Conservation (phyloP, 2,797 vertebrate genomes). For the Sebastiscus tertius region DNA sequence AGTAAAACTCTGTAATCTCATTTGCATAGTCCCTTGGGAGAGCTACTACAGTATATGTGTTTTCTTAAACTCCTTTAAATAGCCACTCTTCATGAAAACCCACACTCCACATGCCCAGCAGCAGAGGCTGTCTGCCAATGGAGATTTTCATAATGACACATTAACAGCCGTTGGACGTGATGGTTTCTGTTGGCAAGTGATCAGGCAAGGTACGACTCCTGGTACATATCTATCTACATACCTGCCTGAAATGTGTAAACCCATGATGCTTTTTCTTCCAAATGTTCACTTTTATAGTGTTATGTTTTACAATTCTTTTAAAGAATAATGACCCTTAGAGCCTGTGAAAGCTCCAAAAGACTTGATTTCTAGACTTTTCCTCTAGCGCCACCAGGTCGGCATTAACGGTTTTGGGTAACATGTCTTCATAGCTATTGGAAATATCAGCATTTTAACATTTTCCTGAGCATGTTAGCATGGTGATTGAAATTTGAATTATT, state of each 20-base stretch:
- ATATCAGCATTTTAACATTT: neutral
- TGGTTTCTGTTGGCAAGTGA: slow-evolving; percentile 3
- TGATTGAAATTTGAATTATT: neutral
- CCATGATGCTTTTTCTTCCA: neutral
- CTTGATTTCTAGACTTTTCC: too few relatives aligned
- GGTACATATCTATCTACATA: neutral
- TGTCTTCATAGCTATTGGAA: neutral
- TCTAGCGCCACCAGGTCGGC: neutral
- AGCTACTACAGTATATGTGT: slow-evolving; percentile 38
- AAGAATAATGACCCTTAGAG: neutral
- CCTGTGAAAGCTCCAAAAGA: neutral
- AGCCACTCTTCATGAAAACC: slow-evolving; percentile 59
- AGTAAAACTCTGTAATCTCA: slow-evolving; percentile 57
- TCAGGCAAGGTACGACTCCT: neutral
- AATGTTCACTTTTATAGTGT: neutral
- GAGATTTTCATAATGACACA: slow-evolving; percentile 46
- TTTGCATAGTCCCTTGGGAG: slow-evolving; percentile 66
- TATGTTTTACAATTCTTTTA: neutral
- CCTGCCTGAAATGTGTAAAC: neutral
- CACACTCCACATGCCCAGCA: slow-evolving; percentile 54
- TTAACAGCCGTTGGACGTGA: neutral
- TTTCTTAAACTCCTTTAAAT: slow-evolving; percentile 56
- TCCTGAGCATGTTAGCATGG: neutral
- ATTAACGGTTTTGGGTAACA: neutral
- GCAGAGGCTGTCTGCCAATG: slow-evolving; percentile 46